These are phyloP conservation scores for Furcifer pardalis DNA, from an alignment of 2,797 vertebrate genomes.

Conservation along the genomic window DNA sequence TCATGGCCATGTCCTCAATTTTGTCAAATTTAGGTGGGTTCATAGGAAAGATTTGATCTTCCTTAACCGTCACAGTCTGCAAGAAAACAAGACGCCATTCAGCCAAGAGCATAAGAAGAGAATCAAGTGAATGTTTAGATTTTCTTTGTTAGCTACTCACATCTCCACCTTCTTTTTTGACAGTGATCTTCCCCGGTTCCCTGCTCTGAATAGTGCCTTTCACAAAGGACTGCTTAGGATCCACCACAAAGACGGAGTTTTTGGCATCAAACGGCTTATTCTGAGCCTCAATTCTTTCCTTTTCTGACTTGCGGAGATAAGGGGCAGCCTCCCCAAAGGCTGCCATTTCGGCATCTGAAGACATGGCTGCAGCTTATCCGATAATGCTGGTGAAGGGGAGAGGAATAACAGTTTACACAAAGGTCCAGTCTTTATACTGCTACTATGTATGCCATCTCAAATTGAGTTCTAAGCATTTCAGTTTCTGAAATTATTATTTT, in stretches of 20 bases:
- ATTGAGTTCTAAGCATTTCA: too few relatives aligned
- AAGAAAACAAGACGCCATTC: conserved; percentile 31
- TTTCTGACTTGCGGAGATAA: conserved; percentile 88
- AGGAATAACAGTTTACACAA: neutral
- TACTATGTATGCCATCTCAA: too few relatives aligned
- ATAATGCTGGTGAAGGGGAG: conserved; percentile 36
- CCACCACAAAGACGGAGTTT: conserved; percentile 81
- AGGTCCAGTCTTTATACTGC: neutral
- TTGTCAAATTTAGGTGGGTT: conserved; percentile 85
- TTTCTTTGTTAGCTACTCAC: conserved; percentile 69
- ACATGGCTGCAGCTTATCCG: conserved; percentile 78
- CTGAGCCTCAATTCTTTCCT: conserved; percentile 87
- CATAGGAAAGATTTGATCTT: conserved; percentile 81
- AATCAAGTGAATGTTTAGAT: neutral
- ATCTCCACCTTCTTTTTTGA: conserved; percentile 82
- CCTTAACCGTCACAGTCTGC: conserved; percentile 84
- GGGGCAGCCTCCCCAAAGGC: conserved; percentile 84
- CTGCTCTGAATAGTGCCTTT: conserved; percentile 83
- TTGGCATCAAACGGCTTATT: conserved; percentile 92
- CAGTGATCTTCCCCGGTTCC: conserved; percentile 85
- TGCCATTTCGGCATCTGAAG: conserved; percentile 83
- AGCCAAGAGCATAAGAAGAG: neutral
- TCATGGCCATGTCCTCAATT: conserved; percentile 87
- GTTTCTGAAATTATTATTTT: too few relatives aligned
- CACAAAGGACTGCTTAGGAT: conserved; percentile 84